Evolutionary conservation across 2,113 vertebrate genomes (phyloP), one percentile per base, ranked within the genome.

Genomic region (Zosterops lateralis): DNA sequence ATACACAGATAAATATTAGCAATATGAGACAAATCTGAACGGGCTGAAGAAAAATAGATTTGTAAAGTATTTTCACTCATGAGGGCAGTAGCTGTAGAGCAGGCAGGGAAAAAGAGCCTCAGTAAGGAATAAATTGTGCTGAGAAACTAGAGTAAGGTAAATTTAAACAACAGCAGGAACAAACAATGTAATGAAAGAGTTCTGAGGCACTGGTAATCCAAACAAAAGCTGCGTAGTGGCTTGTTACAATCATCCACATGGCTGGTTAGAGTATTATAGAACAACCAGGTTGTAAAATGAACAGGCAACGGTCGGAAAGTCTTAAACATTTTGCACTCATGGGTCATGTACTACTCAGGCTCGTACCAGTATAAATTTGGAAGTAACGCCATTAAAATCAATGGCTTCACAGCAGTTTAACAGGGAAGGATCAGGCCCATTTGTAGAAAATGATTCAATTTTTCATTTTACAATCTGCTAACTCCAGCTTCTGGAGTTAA

Each of bases 211-310:
- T 79, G 36, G 75, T 92, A 92, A 92, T 89, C 84, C 76, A 81
- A 86, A 92, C 89, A 92, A 91, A 87, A 92, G 76, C 88, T 83
- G 80, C 0, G 2, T 29, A 88, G 82, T 3, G 20, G 70, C 87
- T 96, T 93, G 89, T 93, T 93, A 93, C 88, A 92, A 93, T 93
- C 94, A 93, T 65, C 77, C 89, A 84, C 74, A 86, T 79, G 92
- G 62, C 66, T 91, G 91, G 81, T 93, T 90, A 88, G 70, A 80
- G 65, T 48, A 72, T 88, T 94, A 92, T 50, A 64, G 84, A 93
- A 81, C 72, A 91, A 66, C 60, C 26, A 74, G 86, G 56, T 66
- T 93, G 79, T 91, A 94, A 96, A 95, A 94, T 45, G 90, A 94
- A 86, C 91, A 91, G 84, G 79, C 25, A 68, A 82, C 74, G 70